Base-by-base conservation (phyloP, 2,888 invertebrate species). In the Pherbina coryleti region DNA sequence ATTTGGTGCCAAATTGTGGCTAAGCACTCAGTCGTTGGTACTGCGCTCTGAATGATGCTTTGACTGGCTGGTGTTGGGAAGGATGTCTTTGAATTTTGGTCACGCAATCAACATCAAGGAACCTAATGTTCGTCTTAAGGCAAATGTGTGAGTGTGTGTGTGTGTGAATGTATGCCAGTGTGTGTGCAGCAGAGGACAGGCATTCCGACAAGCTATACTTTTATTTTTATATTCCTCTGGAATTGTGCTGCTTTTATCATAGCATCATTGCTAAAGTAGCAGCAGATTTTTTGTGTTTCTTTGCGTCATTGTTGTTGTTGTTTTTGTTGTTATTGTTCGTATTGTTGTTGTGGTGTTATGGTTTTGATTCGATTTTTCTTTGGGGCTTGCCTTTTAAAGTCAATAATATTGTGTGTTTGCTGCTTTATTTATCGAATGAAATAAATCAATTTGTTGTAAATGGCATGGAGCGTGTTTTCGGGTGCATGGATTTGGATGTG, bases 31-130 rank as follows among this genome's bases (percentile, higher is more conserved):
- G 28, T 28, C 31, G 14, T 19, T 22, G 19, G 22, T 44, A 44
- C 44, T 44, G 44, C 44, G 44, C 44, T 44, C 44, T 44, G 44
- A 44, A 44, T 44, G 44, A 44, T 44, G 44, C 44, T 44, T 17
- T 34, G n/a, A 14, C 28, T 7, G 64, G 28, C 31, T 28, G 31
- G 31, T 62, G 1, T 19, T 22, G 2, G 25, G 25, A 14, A 64
- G 31, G 28, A 51, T 25, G 14, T 69, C 51, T 51, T 69, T 51
- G 22, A 69, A 69, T 69, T 69, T 69, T 25, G 69, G 69, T 69
- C 69, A 69, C 69, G 69, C 44, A 69, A 69, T 51, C 69, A 49
- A 69, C 69, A 69, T 69, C 69, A 69, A 69, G 69, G 25, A 49
- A 69, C 25, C 69, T 69, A 69, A 69, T 51, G 69, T 49, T 69